Base-by-base conservation (phyloP, 2,113 vertebrate species). In the Puffinus mauretanicus region DNA sequence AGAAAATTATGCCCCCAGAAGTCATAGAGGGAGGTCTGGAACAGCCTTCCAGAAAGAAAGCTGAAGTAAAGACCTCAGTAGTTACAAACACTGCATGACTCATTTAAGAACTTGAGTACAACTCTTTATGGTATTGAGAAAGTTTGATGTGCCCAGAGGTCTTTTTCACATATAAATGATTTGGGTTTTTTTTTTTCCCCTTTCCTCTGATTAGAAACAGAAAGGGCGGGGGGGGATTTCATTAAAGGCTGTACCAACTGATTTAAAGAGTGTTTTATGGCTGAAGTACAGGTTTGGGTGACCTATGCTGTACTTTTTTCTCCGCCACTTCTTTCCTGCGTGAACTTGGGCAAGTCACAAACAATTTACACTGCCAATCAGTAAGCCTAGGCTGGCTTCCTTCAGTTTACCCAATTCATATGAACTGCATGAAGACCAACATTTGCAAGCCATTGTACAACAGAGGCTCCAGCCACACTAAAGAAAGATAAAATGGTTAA, bases 401-500 rank as follows among this genome's bases (percentile, higher is more conserved):
- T 90, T 92, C 69, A 78, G 16, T 51, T 73, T 77, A 76, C 51
- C 67, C 38, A 19, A 14, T 24, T 86, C 62, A 57, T 25, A 80
- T 13, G 42, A 82, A 58, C 36, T 30, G 54, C 49, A 75, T 1
- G 1, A 42, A 32, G 47, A 78, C 70, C 29, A 65, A 47, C 47
- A 44, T 55, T 60, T 57, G 42, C 2, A 1, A 93, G 40, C 49
- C 2, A 2, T 0, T 49, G 58, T 88, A 70, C 57, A 82, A 73
- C 34, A 82, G 5, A 73, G 67, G 44, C 55, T 70, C 36, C 55
- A 70, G 60, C 30, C 82, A 81, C 0, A 1, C 58, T 92, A 81
- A 90, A 90, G 57, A 96, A 76, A 79, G 61, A 87, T 26, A 69
- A 78, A 86, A 66, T 13, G 2, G 36, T 91, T 91, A 92, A 96